These are phyloP conservation scores for Tragelaphus buxtoni DNA, from an alignment of 2,113 vertebrate genomes.

Conservation along the genomic window DNA sequence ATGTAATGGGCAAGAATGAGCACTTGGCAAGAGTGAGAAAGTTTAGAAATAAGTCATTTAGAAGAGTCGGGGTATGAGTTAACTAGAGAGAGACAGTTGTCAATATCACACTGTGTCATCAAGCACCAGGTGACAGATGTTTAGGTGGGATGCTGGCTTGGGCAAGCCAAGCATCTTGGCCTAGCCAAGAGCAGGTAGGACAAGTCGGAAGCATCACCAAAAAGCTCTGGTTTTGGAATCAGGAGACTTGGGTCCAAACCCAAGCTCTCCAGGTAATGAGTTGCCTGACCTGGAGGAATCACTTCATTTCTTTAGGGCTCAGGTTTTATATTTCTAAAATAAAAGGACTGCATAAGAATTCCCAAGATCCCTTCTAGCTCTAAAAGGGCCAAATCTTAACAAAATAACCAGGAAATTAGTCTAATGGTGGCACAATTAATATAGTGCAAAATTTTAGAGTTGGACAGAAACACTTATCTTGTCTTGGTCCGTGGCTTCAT, in stretches of 20 bases:
- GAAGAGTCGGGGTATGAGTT: background rate
- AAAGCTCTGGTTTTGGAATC: background rate
- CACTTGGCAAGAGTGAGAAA: background rate
- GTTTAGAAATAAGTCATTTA: background rate
- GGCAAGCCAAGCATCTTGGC: too few relatives aligned
- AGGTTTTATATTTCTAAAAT: background rate
- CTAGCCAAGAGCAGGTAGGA: background rate
- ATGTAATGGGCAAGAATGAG: background rate
- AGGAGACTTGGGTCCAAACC: background rate
- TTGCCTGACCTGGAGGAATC: background rate
- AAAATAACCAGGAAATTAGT: background rate
- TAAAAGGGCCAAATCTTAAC: background rate
- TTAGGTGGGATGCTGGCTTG: background rate
- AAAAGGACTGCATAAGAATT: background rate
- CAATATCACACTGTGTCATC: background rate
- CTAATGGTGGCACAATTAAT: background rate
- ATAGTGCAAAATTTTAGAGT: background rate
- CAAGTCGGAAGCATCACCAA: background rate
- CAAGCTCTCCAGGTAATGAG: background rate
- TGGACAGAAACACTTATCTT: background rate
- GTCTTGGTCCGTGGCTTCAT: background rate
- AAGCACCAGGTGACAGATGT: fast-evolving
- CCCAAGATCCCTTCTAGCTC: background rate
- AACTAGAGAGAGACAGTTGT: background rate
- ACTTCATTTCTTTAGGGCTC: background rate